Base-by-base conservation (phyloP, 64 coral and sea anemone species). In the Orbicella faveolata region DNA sequence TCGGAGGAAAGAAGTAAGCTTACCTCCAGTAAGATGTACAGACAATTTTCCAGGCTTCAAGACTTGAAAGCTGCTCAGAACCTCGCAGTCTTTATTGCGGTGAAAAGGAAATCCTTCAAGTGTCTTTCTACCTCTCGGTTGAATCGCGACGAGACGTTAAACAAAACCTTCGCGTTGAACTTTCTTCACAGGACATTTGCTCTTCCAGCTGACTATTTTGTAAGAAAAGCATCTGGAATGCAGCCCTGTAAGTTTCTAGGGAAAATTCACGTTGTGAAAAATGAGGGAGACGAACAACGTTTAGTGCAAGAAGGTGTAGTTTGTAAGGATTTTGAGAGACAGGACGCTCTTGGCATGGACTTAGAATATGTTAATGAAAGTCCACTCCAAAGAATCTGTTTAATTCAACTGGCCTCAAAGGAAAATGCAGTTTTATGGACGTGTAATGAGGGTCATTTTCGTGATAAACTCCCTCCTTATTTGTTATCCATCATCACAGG, bases 361-460 rank as follows among this genome's bases (percentile, higher is more conserved):
- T 80, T 80, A 15, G 95, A 97, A 73, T 79, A 74, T 37, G 73
- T 25, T 73, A 73, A 79, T 69, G 20, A 80, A 26, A 61, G 69
- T n/a, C 79, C 25, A 20, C 72, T 72, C 48, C 63, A 83, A 44
- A 90, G 76, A 23, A 78, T 93, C 23, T 91, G 88, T 78, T 77
- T 97, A 33, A 61, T 97, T 88, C 92, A 97, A 79, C 69, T 96
- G 62, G 95, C 95, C 39, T 83, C 95, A 36, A 52, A 81, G 13
- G 61, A 80, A 37, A 75, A 87, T 33, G 74, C 95, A 19, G 61
- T 94, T 62, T 64, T 96, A 77, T 96, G 95, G 95, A 88, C 86
- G 21, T 89, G 92, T 66, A 84, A 90, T 77, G 63, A 75, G 74
- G 41, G 70, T 14, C 66, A 36, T 54, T 89, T 83, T 75, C 89